These are phyloP conservation scores for Nectonema munidae DNA, from an alignment of 2,888 invertebrate species.

Conservation along the genomic window DNA sequence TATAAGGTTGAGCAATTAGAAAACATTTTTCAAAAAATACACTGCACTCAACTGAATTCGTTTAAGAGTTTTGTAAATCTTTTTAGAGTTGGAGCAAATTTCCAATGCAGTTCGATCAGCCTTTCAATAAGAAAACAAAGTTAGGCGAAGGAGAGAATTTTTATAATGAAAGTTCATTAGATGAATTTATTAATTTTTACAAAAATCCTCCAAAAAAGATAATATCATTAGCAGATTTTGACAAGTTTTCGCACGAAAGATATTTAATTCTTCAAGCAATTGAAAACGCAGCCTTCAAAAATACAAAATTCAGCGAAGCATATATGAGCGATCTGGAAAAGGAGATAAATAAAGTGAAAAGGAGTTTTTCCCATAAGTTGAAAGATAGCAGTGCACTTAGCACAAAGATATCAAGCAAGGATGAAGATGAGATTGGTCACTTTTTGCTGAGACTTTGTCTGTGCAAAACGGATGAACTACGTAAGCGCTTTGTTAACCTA, in stretches of 20 bases:
- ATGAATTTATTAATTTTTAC: conserved; percentile 47
- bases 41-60: no score
- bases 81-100: no score
- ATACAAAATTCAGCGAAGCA: conserved; percentile 20
- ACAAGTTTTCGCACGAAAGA: conserved; percentile 49
- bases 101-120: no score
- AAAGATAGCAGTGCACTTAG: conserved; percentile 8
- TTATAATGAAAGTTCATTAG: no score
- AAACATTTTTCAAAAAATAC: no score
- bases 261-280: conserved; percentile 39
- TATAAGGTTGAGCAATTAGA: no score
- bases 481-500: conserved; percentile 51
- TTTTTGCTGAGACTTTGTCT: conserved; percentile 63
- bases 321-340: conserved; percentile 20
- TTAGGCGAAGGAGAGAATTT: no score
- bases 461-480: conserved; percentile 43
- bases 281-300: conserved; percentile 33
- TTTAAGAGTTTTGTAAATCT: no score
- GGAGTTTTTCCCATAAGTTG: conserved; percentile 7
- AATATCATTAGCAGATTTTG: conserved; percentile 47
- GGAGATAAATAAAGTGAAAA: conserved; percentile 19
- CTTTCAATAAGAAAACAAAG: no score
- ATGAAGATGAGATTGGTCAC: conserved; percentile 52
- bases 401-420: conserved; percentile 17
- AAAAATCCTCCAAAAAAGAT: conserved; percentile 37